Evolutionary conservation across 2,888 invertebrate genomes (phyloP).

Genomic region (Selenia dentaria): DNA sequence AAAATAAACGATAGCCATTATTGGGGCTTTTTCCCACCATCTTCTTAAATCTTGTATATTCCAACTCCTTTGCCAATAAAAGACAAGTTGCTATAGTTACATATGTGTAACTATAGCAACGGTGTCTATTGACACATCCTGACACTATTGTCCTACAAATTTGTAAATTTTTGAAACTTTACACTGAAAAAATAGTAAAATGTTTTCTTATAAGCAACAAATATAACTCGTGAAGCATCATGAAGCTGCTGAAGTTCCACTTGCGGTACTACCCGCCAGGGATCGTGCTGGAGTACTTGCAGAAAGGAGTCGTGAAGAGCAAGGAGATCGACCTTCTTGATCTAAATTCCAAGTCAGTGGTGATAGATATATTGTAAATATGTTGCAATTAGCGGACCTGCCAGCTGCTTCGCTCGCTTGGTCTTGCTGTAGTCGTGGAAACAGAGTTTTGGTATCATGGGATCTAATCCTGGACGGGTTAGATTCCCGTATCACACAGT

Average conservation of each 20-base stretch:
- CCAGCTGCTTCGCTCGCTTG: no score
- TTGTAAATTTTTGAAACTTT: constrained; percentile 48
- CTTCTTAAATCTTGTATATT: no score
- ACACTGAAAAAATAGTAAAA: constrained; percentile 36
- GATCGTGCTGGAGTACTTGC: constrained; percentile 86
- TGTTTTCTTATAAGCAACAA: constrained; percentile 13
- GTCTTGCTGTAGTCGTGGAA: no score
- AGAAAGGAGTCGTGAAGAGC: constrained; percentile 82
- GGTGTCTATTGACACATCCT: constrained; percentile 61
- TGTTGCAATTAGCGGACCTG: no score
- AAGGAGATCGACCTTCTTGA: constrained; percentile 88
- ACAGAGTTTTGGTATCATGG: no score
- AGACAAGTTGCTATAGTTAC: no score
- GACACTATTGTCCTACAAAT: no score
- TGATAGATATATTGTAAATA: not conserved
- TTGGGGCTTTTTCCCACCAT: no score
- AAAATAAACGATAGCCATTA: no score
- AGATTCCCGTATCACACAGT: no score
- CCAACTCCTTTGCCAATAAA: no score
- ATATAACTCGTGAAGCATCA: constrained; percentile 49
- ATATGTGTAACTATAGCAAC: constrained; percentile 57
- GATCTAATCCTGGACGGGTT: no score
- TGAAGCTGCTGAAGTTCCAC: constrained; percentile 88
- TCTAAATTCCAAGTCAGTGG: constrained; percentile 83
- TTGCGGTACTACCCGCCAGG: constrained; percentile 90